These are phyloP conservation scores for Hylia prasina DNA, from an alignment of 2,113 vertebrate species.

Conservation along the genomic window DNA sequence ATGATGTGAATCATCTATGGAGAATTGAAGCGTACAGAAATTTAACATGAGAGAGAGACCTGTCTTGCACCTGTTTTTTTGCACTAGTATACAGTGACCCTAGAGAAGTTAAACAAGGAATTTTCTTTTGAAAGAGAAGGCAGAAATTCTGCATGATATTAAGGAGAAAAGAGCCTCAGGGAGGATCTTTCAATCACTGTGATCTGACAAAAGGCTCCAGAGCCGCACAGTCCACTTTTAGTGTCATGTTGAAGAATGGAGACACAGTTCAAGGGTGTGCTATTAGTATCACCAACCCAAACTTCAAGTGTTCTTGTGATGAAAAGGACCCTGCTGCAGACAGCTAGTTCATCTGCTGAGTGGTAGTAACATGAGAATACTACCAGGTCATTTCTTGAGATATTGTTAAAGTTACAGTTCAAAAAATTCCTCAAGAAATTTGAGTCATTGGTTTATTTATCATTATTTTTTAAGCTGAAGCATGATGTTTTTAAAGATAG, in stretches of 20 bases:
- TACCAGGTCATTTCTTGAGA: background rate
- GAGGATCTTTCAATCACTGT: constrained; percentile 49
- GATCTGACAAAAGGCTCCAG: constrained; percentile 45
- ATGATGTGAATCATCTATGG: constrained; percentile 27
- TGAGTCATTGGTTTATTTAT: background rate
- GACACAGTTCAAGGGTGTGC: constrained; percentile 43
- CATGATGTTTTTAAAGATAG: background rate
- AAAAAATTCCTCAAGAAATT: background rate
- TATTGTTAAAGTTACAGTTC: background rate
- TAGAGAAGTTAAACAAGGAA: constrained; percentile 28
- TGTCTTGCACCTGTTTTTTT: constrained; percentile 31
- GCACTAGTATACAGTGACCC: constrained; percentile 1
- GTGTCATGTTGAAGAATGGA: constrained; percentile 41
- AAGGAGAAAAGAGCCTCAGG: constrained; percentile 32
- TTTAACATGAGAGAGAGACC: constrained; percentile 39
- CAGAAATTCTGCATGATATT: constrained; percentile 32
- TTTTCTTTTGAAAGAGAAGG: constrained; percentile 36
- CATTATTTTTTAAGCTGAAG: background rate
- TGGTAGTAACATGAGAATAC: background rate
- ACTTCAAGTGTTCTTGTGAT: background rate
- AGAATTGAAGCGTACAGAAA: constrained; percentile 34
- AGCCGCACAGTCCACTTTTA: constrained; percentile 45
- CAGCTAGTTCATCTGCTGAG: background rate
- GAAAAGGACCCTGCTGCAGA: constrained; percentile 2
- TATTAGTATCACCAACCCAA: constrained; percentile 28